Evolutionary conservation across 2,797 vertebrate species (phyloP), one percentile per base, ranked within the genome.

Genomic region (Macrochelys suwanniensis): DNA sequence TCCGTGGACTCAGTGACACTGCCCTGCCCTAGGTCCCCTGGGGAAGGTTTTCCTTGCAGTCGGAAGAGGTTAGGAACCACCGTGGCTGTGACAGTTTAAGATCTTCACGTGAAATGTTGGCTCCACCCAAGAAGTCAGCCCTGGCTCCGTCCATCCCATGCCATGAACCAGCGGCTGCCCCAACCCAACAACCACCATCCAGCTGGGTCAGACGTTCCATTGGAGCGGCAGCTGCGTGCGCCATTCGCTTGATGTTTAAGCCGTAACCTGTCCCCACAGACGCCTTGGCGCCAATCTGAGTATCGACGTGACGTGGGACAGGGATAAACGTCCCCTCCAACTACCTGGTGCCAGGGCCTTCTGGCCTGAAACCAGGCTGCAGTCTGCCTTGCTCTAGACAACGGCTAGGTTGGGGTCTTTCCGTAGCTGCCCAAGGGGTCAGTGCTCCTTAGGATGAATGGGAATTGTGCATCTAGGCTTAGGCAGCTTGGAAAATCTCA

Each of bases 281-380:
- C 7, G 65, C 37, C 65, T 23, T 1, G 13, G 45, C 45, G 26
- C 45, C 25, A 28, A 12, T 26, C 71, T 26, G 42, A 23, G 37
- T 45, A 6, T 45, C 4, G 61, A 65, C 3, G 19, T 19, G 65
- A n/a, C 17, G 33, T 10, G 33, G 17, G 65, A 19, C 2, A 0
- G 12, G 45, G 86, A 45, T 26, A 82, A 5, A 42, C n/a, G 31
- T 78, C 25, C 81, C 65, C 17, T 33, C n/a, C 4, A 5, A 33
- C n/a, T 19, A 21, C 65, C n/a, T 68, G 33, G 65, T 5, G 26
- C 57, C 11, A 31, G 57, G 57, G 37, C 19, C 19, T 37, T 37
- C 37, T 28, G 50, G 16, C 50, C 21, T 49, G 19, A 88, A 86
- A 1, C 59, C 25, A 71, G 53, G 28, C 76, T 11, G 51, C 80